A percentile compares a stretch with the other conserved stretches of the same genome.
These are phyloP conservation scores for Clarias platycephalus DNA, from an alignment of 2,797 vertebrate species.

Conservation along the genomic window DNA sequence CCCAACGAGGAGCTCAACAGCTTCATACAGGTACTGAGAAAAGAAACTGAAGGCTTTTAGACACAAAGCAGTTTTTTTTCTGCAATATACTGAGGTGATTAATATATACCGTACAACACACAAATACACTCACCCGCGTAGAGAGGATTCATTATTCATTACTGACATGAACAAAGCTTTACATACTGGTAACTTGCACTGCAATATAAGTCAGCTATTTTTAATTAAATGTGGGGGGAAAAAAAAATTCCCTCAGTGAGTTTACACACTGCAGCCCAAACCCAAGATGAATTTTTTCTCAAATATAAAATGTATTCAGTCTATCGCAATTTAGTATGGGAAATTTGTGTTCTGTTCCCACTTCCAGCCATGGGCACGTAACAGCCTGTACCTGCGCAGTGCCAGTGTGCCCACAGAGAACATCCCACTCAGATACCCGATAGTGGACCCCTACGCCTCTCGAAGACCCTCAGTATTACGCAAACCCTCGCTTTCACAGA, in stretches of 20 bases:
- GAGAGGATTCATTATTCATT: not conserved
- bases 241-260: too few relatives aligned
- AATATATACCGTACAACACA: not conserved
- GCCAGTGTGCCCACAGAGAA: constrained; percentile 89
- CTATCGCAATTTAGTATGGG: not conserved
- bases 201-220: not conserved
- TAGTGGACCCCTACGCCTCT: constrained; percentile 67
- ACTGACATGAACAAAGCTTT: not conserved
- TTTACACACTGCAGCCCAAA: too few relatives aligned
- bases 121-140: not conserved
- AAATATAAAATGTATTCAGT: not conserved
- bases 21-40: constrained; percentile 73
- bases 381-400: constrained; percentile 74
- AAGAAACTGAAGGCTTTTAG: not conserved
- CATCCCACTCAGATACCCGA: constrained; percentile 72
- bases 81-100: not conserved
- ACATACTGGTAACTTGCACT: not conserved
- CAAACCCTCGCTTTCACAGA: constrained; percentile 88
- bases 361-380: constrained; percentile 34
- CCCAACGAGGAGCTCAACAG: constrained; percentile 74
- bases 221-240: too few relatives aligned
- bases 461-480: constrained; percentile 81
- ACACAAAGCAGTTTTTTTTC: not conserved
- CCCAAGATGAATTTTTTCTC: not conserved
- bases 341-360: not conserved